Evolutionary conservation across 2,113 vertebrate genomes (phyloP).

Genomic region (Cichladusa arquata): DNA sequence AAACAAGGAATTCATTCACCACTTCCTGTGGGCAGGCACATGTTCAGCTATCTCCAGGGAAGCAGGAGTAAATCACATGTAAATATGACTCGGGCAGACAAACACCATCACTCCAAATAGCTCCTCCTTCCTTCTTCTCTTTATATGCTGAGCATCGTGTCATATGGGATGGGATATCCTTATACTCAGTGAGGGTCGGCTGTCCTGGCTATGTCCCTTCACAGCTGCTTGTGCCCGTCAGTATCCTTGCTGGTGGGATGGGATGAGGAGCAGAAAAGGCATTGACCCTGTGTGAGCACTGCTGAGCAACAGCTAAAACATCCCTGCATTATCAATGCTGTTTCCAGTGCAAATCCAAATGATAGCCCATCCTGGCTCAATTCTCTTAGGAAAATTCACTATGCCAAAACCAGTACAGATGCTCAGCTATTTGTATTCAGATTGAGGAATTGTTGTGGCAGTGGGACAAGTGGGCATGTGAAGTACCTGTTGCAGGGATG

Average conservation of each 20-base stretch:
- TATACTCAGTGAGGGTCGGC: neutral
- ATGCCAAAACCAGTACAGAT: neutral
- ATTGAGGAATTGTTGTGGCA: constrained; percentile 45
- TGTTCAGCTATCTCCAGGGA: neutral
- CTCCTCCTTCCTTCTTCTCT: neutral
- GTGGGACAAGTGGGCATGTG: neutral
- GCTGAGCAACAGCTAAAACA: neutral
- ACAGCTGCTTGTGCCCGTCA: neutral
- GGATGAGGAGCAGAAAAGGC: neutral
- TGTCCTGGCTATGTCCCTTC: neutral
- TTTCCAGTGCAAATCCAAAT: neutral
- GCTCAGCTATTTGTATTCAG: neutral
- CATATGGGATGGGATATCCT: neutral
- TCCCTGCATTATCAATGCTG: rapidly evolving
- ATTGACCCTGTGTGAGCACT: neutral
- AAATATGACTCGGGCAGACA: neutral
- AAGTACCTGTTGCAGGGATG: neutral
- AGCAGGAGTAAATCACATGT: neutral
- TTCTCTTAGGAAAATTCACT: neutral
- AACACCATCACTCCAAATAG: neutral
- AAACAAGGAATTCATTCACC: neutral
- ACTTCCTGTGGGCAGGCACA: neutral
- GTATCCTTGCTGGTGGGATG: rapidly evolving
- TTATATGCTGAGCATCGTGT: neutral
- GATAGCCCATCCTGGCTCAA: neutral